A percentile compares a stretch with the other conserved stretches of the same genome.
Conservation (phyloP, 2,888 invertebrate species). For the Lasioglossum leucozonium region DNA sequence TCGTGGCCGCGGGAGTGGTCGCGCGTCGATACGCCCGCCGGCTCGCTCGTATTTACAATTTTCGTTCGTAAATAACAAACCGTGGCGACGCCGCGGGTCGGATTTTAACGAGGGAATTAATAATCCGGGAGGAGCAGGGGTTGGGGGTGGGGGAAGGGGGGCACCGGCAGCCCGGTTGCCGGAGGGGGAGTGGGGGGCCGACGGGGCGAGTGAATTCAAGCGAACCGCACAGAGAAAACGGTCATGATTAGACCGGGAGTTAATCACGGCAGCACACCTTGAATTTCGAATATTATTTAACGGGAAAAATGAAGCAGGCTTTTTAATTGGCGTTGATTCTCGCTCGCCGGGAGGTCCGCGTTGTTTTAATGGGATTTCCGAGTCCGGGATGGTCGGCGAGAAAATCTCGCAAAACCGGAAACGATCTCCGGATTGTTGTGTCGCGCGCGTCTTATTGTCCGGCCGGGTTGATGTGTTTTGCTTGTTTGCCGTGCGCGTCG, state of each 20-base stretch:
- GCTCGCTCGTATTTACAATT: slow-evolving; percentile 76
- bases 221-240: slow-evolving; percentile 25
- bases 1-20: slow-evolving; percentile 73
- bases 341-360: background rate
- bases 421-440: background rate
- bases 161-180: background rate
- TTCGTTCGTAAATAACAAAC: slow-evolving; percentile 76
- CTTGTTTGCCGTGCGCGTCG: slow-evolving; percentile 56
- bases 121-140: slow-evolving; percentile 64
- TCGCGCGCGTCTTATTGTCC: slow-evolving; percentile 28
- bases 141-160: background rate
- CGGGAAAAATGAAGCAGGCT: background rate
- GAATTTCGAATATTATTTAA: slow-evolving; percentile 26
- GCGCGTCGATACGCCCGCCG: slow-evolving; percentile 69
- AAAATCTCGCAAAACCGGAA: slow-evolving; percentile 21
- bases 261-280: slow-evolving; percentile 37
- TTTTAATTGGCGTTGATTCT: background rate
- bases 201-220: slow-evolving; percentile 45
- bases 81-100: slow-evolving; percentile 73
- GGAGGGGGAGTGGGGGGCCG: background rate
- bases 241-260: slow-evolving; percentile 37
- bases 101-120: slow-evolving; percentile 77
- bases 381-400: background rate
- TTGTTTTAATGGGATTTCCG: background rate
- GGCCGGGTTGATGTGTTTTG: slow-evolving; percentile 56